These are phyloP conservation scores for Hydrozoanthus gracilis DNA, from an alignment of 92 coral and sea anemone genomes.

Conservation along the genomic window DNA sequence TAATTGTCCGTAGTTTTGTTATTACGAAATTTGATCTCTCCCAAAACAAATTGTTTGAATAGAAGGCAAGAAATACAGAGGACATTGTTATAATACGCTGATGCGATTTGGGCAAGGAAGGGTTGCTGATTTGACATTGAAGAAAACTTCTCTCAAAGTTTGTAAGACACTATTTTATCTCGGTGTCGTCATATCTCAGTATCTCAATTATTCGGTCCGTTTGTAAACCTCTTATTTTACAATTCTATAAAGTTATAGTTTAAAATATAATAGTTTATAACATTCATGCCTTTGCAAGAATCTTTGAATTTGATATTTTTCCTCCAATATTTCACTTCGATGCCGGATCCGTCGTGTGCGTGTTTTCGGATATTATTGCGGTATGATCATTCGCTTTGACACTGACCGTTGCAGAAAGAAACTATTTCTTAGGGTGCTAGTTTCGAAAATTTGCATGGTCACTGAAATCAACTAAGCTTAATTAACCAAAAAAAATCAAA, in stretches of 20 bases:
- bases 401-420: too few species aligned
- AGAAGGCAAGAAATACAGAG: neutral
- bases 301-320: neutral
- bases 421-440: too few species aligned
- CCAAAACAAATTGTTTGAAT: conserved; percentile 35
- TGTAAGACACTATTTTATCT: neutral
- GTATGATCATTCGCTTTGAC: too few species aligned
- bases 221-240: too few species aligned
- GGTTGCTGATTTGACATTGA: neutral
- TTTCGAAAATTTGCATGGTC: too few species aligned
- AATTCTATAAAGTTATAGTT: neutral
- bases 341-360: neutral
- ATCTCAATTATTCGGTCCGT: neutral
- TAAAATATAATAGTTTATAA: neutral
- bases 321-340: too few species aligned
- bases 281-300: neutral
- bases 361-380: neutral
- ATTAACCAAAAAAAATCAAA: too few species aligned
- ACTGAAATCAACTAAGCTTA: too few species aligned
- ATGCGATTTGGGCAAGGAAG: neutral
- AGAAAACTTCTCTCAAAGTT: neutral
- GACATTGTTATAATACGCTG: neutral
- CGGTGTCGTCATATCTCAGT: neutral
- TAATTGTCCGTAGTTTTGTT: neutral
- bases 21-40: conserved; percentile 3